Percentiles rank a stretch among this genome's conserved stretches.
phyloP scores from a whole-genome alignment of 2,113 vertebrate species.

The Phycodurus eques region DNA sequence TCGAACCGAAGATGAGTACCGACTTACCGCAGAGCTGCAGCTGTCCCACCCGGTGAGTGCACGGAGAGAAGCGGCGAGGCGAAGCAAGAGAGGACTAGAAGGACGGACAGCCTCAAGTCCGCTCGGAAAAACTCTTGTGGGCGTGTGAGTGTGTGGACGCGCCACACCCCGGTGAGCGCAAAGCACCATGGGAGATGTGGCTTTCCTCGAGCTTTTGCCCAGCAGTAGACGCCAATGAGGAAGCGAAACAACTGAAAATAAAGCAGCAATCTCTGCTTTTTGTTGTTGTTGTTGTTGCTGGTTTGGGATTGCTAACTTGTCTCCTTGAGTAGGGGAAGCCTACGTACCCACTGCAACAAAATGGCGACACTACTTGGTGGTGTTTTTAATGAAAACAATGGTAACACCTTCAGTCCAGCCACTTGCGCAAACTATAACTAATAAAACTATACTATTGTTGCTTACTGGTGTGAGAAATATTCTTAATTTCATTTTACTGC shows the following conservation, averaged over 20 bases:
- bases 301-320: not conserved
- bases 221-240: not conserved
- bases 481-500: not conserved
- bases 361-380: not conserved
- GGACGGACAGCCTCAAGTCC: not conserved
- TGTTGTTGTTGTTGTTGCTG: no score
- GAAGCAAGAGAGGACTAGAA: slow-evolving; percentile 11
- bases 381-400: not conserved
- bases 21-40: slow-evolving; percentile 49
- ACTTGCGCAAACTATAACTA: not conserved
- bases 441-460: not conserved
- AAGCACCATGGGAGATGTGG: slow-evolving; percentile 52
- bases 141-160: not conserved
- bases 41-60: slow-evolving; percentile 9
- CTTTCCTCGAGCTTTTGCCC: slow-evolving; percentile 6
- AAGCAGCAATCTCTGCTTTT: no score
- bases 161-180: slow-evolving; percentile 50
- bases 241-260: not conserved
- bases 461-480: not conserved
- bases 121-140: slow-evolving; percentile 21
- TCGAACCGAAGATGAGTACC: not conserved
- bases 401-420: not conserved
- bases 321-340: no score
- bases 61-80: not conserved
- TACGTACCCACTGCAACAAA: not conserved